phyloP scores from a whole-genome alignment of 2,113 vertebrate species.

The Passer domesticus region DNA sequence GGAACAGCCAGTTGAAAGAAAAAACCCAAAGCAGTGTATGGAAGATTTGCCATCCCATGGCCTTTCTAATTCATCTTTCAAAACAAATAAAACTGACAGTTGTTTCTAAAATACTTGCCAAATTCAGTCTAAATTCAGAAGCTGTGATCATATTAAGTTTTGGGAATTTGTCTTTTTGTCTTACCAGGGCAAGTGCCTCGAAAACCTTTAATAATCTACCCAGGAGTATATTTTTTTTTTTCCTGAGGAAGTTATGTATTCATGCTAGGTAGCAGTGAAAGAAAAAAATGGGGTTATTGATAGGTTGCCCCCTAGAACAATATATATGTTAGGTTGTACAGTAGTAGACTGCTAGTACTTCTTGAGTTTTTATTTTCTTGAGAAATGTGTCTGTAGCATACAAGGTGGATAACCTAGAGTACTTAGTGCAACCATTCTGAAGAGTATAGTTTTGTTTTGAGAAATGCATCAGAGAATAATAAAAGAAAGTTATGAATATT shows the following conservation, averaged over 20 bases:
- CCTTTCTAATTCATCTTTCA: not conserved
- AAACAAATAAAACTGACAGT: not conserved
- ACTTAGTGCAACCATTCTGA: not conserved
- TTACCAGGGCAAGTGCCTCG: not conserved
- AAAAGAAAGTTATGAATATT: not conserved
- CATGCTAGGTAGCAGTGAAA: not conserved
- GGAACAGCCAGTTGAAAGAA: not conserved
- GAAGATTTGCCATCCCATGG: not conserved
- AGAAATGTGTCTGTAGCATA: not conserved
- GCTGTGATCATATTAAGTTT: not conserved
- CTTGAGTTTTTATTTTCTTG: not conserved
- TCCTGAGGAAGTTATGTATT: not conserved
- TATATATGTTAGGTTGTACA: not conserved
- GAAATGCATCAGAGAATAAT: not conserved
- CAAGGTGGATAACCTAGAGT: not conserved
- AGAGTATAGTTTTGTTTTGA: not conserved
- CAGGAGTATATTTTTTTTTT: not conserved
- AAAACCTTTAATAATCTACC: not conserved
- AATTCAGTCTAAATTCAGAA: not conserved
- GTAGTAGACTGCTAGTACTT: not conserved
- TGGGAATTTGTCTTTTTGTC: not conserved
- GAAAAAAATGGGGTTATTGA: not conserved
- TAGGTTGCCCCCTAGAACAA: not conserved
- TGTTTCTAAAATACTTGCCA: not conserved
- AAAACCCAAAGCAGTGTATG: not conserved